Evolutionary conservation across 1,140 invertebrate genomes (phyloP).

Genomic region (Apis florea): DNA sequence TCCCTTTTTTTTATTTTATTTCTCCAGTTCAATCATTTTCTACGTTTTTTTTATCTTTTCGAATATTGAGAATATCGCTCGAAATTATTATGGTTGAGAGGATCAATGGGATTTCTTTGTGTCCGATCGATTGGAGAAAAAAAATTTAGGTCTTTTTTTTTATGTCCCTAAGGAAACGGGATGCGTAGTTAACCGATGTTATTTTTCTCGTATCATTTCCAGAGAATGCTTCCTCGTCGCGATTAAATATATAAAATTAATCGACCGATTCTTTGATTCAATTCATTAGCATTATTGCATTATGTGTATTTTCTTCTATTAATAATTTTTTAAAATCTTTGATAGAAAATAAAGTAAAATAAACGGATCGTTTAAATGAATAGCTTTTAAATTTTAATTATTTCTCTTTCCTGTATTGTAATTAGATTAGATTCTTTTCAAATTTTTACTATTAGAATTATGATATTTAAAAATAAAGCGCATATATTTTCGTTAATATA

Average conservation of each 20-base stretch:
- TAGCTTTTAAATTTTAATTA: too few species aligned
- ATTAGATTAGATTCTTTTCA: too few species aligned
- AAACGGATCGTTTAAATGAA: too few species aligned
- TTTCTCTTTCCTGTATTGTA: too few species aligned
- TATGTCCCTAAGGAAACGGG: constrained; percentile 55
- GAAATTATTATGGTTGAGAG: not conserved
- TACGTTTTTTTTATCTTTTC: not conserved
- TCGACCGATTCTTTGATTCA: not conserved
- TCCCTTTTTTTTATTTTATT: not conserved
- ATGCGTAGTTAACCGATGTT: constrained; percentile 45
- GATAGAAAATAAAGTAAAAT: not conserved
- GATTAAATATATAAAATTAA: constrained; percentile 49
- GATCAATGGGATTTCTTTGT: constrained; percentile 6
- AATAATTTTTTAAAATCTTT: not conserved
- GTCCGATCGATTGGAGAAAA: constrained; percentile 50
- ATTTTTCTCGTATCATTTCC: constrained; percentile 45
- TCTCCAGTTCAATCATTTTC: not conserved
- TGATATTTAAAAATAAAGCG: too few species aligned
- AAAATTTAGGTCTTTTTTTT: constrained; percentile 60
- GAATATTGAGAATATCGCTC: not conserved
- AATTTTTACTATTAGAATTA: too few species aligned
- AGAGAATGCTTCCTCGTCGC: constrained; percentile 42
- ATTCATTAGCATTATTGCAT: not conserved
- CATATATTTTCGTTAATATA: not conserved
- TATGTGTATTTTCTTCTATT: too few species aligned